Conservation (phyloP, 2,888 invertebrate genomes). For the Thera britannica region DNA sequence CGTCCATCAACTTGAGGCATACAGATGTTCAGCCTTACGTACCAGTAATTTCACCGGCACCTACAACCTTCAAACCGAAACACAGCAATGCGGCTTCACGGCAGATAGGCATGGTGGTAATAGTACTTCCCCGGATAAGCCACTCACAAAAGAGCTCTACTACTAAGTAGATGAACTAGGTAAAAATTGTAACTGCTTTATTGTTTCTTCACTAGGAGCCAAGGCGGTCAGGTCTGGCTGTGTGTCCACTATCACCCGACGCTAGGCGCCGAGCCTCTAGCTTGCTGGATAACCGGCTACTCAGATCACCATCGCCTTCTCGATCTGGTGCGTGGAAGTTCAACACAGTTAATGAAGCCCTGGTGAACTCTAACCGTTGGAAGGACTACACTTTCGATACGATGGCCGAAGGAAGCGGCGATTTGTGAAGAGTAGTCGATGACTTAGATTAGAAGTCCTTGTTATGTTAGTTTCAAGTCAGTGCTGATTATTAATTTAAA, state of each 20-base stretch:
- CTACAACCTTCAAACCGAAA: too few species aligned
- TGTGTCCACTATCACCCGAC: slow-evolving; percentile 68
- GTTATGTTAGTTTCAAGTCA: slow-evolving; percentile 18
- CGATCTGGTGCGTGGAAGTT: slow-evolving; percentile 67
- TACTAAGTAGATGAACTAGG: not conserved
- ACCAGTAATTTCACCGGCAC: too few species aligned
- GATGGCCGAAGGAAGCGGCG: slow-evolving; percentile 49
- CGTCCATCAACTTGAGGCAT: too few species aligned
- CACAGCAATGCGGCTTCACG: too few species aligned
- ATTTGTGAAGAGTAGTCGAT: slow-evolving; percentile 22
- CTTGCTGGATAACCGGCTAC: slow-evolving; percentile 60
- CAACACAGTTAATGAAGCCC: slow-evolving; percentile 72
- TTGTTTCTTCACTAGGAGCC: slow-evolving; percentile 50
- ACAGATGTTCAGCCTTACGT: too few species aligned
- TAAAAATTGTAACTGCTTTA: slow-evolving; percentile 5
- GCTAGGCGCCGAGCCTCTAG: slow-evolving; percentile 65
- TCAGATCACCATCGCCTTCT: slow-evolving; percentile 58
- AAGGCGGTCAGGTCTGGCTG: slow-evolving; percentile 53
- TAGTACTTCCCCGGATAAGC: too few species aligned
- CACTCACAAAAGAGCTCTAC: too few species aligned
- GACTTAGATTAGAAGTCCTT: slow-evolving; percentile 11
- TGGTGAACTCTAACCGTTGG: slow-evolving; percentile 70
- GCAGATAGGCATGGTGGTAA: too few species aligned
- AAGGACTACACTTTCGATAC: slow-evolving; percentile 66
- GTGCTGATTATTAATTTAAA: slow-evolving; percentile 1